Evolutionary conservation across 2,113 vertebrate species (phyloP).

Genomic region (Opisthocomus hoazin): DNA sequence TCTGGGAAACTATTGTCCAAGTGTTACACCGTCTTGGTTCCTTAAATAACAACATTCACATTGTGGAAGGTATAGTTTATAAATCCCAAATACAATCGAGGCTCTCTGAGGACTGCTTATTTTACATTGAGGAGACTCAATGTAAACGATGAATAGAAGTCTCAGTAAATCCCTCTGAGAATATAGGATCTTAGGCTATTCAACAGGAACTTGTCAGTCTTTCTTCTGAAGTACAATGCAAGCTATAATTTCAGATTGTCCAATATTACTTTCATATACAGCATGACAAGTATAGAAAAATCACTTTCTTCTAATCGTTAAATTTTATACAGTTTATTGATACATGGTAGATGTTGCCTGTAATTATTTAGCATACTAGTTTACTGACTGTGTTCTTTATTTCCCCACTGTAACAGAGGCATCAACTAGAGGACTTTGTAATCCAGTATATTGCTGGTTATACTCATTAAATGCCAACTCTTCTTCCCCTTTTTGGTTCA

Average conservation of each 20-base stretch:
- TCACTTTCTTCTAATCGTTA: not conserved
- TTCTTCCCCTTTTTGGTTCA: not conserved
- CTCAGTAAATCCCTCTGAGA: not conserved
- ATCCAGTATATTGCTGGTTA: not conserved
- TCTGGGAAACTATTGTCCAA: slow-evolving; percentile 17
- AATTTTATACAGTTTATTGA: not conserved
- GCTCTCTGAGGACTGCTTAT: not conserved
- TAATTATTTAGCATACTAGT: not conserved
- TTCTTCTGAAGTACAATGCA: not conserved
- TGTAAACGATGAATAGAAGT: not conserved
- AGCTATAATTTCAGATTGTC: not conserved
- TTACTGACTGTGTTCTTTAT: not conserved
- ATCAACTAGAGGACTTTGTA: not conserved
- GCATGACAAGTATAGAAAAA: not conserved
- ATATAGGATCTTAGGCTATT: not conserved
- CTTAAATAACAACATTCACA: slow-evolving; percentile 3
- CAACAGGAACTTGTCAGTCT: not conserved
- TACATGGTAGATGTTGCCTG: not conserved
- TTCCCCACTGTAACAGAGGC: not conserved
- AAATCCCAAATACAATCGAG: not conserved
- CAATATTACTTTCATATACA: not conserved
- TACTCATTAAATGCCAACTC: not conserved
- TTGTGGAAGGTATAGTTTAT: not conserved
- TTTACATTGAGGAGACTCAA: not conserved
- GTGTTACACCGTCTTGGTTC: not conserved